Conservation (phyloP, 2,113 vertebrate genomes). For the Scytalopus superciliaris region DNA sequence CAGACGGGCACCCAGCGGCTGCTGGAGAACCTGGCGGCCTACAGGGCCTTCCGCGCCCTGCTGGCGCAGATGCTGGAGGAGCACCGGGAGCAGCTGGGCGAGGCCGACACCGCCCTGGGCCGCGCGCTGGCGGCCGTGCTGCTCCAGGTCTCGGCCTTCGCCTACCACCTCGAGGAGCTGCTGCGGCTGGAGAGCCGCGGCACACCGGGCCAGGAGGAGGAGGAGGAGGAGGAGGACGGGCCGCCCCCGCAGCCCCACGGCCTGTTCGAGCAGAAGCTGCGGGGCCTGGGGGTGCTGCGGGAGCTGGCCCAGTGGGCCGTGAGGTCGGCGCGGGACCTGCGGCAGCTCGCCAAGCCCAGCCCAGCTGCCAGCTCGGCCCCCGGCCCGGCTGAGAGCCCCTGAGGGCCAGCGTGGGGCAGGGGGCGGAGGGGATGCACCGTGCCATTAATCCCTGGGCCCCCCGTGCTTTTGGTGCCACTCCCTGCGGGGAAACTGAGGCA, state of each 20-base stretch:
- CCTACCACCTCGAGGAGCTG: slow-evolving; percentile 74
- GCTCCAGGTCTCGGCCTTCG: slow-evolving; percentile 72
- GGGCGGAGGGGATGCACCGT: rapidly evolving
- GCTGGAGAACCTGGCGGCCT: slow-evolving; percentile 71
- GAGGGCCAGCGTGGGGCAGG: rapidly evolving
- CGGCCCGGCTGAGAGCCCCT: neutral
- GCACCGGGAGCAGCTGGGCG: slow-evolving; percentile 64
- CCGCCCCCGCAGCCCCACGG: neutral
- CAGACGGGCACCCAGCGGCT: slow-evolving; percentile 67
- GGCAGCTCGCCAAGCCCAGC: slow-evolving; percentile 54
- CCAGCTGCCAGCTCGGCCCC: neutral
- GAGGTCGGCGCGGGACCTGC: slow-evolving; percentile 69
- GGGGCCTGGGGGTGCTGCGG: slow-evolving; percentile 73
- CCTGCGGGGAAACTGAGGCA: neutral
- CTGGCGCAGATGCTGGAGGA: slow-evolving; percentile 74
- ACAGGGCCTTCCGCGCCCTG: slow-evolving; percentile 69
- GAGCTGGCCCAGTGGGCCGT: slow-evolving; percentile 75
- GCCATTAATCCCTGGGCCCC: neutral
- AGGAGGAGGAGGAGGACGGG: slow-evolving; percentile 7
- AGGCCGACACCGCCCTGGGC: slow-evolving; percentile 44
- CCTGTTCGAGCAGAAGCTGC: slow-evolving; percentile 73
- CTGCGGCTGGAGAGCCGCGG: slow-evolving; percentile 62
- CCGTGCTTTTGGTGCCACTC: neutral
- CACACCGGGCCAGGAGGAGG: neutral
- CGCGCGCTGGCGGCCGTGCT: slow-evolving; percentile 48